Percentiles rank a stretch among this genome's conserved stretches.
phyloP scores from a whole-genome alignment of 2,797 vertebrate genomes.

The Parambassis ranga region DNA sequence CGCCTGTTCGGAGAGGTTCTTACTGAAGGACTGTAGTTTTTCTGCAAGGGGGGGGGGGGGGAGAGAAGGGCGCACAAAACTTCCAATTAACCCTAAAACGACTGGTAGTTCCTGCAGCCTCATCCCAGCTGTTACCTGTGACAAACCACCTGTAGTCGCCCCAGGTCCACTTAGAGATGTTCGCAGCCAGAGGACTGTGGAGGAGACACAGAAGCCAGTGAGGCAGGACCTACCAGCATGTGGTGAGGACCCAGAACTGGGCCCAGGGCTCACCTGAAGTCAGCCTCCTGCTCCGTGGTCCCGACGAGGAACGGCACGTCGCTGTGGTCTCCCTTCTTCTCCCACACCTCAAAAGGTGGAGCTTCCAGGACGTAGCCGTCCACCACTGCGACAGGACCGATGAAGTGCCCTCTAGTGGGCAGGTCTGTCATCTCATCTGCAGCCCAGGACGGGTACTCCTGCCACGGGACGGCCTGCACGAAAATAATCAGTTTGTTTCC shows the following conservation, averaged over 20 bases:
- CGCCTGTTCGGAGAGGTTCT: slow-evolving; percentile 54
- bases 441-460: slow-evolving; percentile 77
- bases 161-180: slow-evolving; percentile 80
- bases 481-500: neutral
- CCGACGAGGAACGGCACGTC: slow-evolving; percentile 81
- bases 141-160: slow-evolving; percentile 79
- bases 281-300: slow-evolving; percentile 78
- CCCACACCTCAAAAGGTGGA: slow-evolving; percentile 74
- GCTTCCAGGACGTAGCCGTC: slow-evolving; percentile 77
- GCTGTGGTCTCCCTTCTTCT: slow-evolving; percentile 54
- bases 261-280: slow-evolving; percentile 73
- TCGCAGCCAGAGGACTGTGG: slow-evolving; percentile 68
- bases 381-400: slow-evolving; percentile 73
- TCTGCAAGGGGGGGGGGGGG: slow-evolving; percentile 58
- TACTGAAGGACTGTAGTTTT: slow-evolving; percentile 72
- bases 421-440: slow-evolving; percentile 60
- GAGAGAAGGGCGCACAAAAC: too few species aligned
- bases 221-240: neutral
- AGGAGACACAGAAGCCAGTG: slow-evolving; percentile 1
- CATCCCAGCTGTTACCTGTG: slow-evolving; percentile 66
- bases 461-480: slow-evolving; percentile 79
- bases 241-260: neutral
- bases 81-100: too few species aligned
- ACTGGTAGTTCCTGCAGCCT: too few species aligned
- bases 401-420: slow-evolving; percentile 63